Conservation (phyloP, 2,888 invertebrate species). For the Muscina levida region DNA sequence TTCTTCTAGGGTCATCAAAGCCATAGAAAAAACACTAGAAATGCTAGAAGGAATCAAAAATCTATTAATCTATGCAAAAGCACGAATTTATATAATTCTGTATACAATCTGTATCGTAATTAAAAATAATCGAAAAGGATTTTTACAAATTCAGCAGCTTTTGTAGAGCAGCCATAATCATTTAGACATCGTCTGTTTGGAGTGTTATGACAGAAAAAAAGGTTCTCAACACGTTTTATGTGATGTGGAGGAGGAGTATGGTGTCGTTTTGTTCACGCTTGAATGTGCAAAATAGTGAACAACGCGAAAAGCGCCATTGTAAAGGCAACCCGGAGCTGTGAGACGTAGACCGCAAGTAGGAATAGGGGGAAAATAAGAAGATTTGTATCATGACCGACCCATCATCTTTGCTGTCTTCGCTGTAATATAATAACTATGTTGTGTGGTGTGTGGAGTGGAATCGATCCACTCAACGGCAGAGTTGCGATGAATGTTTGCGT, state of each 20-base stretch:
- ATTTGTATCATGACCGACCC: conserved; percentile 62
- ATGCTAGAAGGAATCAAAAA: too few relatives aligned
- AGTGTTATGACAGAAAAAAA: conserved; percentile 20
- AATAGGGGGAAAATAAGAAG: conserved; percentile 40
- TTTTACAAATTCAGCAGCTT: too few relatives aligned
- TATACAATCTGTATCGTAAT: too few relatives aligned
- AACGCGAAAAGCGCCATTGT: conserved; percentile 55
- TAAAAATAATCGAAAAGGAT: too few relatives aligned
- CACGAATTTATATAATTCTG: too few relatives aligned
- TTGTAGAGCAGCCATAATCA: neutral
- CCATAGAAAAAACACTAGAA: too few relatives aligned
- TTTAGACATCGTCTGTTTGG: conserved; percentile 33
- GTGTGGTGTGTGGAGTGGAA: conserved; percentile 25
- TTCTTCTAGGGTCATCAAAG: too few relatives aligned
- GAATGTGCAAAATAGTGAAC: conserved; percentile 59
- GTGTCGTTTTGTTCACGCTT: conserved; percentile 54
- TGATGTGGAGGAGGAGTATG: conserved; percentile 18
- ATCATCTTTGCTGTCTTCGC: conserved; percentile 58
- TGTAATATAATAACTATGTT: conserved; percentile 56
- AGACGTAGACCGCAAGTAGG: conserved; percentile 15
- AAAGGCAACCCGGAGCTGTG: conserved; percentile 28
- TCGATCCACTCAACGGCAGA: conserved; percentile 16
- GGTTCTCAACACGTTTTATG: conserved; percentile 42
- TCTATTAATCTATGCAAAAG: too few relatives aligned
- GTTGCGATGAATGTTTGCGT: conserved; percentile 2